Conservation (phyloP, 2,113 vertebrate species). For the Phylloscopus whistleri region DNA sequence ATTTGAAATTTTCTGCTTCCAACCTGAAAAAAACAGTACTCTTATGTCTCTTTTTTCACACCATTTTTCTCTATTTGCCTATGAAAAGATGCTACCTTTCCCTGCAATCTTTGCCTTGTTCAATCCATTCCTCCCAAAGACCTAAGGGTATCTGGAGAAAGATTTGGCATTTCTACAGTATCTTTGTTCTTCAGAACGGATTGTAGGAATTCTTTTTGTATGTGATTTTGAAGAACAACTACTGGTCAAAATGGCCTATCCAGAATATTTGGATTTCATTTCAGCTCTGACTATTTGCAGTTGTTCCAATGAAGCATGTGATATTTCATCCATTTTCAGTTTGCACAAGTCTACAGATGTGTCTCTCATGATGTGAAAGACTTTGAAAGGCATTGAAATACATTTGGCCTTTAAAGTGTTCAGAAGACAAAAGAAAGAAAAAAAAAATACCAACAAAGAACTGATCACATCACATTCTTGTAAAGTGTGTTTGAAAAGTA, state of each 20-base stretch:
- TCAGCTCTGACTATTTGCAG: neutral
- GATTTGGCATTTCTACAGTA: neutral
- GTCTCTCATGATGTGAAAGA: neutral
- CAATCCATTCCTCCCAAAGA: neutral
- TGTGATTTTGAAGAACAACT: neutral
- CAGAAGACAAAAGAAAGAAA: accelerated
- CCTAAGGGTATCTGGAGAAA: neutral
- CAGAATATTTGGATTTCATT: neutral
- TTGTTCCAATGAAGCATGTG: neutral
- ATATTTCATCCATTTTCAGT: neutral
- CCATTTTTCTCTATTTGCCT: neutral
- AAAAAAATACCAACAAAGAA: neutral
- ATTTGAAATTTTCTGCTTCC: neutral
- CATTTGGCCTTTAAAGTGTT: neutral
- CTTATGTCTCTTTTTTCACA: neutral
- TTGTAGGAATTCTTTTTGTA: neutral
- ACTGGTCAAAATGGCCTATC: neutral
- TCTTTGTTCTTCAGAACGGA: neutral
- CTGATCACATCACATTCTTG: neutral
- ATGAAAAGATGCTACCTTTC: neutral
- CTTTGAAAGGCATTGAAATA: slow-evolving; percentile 10
- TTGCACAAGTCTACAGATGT: neutral
- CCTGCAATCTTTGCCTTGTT: neutral
- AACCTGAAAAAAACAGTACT: neutral
- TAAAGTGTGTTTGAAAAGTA: neutral